A percentile compares a stretch with the other conserved stretches of the same genome.
phyloP scores from a whole-genome alignment of 2,888 invertebrate species.

The Polydrusus pterygomalis region DNA sequence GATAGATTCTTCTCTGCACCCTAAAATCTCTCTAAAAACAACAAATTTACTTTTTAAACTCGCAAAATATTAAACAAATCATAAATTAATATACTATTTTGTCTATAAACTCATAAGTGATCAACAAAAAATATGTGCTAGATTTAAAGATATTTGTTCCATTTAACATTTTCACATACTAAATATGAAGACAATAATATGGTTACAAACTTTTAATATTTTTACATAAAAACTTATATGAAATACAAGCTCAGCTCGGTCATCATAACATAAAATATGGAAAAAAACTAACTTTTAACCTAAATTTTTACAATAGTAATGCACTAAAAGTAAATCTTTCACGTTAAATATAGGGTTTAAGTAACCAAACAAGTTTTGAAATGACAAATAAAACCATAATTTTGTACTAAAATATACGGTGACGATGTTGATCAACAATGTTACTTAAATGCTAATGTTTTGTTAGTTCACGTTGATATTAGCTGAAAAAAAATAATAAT shows the following conservation, averaged over 20 bases:
- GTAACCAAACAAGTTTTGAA: constrained; percentile 33
- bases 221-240: constrained; percentile 17
- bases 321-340: constrained; percentile 33
- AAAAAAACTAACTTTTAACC: constrained; percentile 33
- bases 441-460: constrained; percentile 33
- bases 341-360: constrained; percentile 35
- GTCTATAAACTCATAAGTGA: constrained; percentile 34
- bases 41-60: constrained; percentile 30
- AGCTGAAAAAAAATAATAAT: constrained; percentile 67
- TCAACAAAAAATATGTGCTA: constrained; percentile 56
- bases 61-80: constrained; percentile 33
- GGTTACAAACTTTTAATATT: constrained; percentile 24
- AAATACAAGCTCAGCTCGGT: constrained; percentile 26
- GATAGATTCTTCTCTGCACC: background rate
- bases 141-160: constrained; percentile 47
- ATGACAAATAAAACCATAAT: constrained; percentile 39
- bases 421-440: constrained; percentile 53
- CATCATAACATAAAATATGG: constrained; percentile 33
- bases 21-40: constrained; percentile 7
- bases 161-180: constrained; percentile 1
- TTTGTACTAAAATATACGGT: constrained; percentile 53
- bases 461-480: constrained; percentile 71
- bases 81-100: constrained; percentile 32
- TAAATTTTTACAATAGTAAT: constrained; percentile 45
- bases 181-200: constrained; percentile 11